Conservation (phyloP, 2,113 vertebrate genomes). For the Coptodon rendalli region DNA sequence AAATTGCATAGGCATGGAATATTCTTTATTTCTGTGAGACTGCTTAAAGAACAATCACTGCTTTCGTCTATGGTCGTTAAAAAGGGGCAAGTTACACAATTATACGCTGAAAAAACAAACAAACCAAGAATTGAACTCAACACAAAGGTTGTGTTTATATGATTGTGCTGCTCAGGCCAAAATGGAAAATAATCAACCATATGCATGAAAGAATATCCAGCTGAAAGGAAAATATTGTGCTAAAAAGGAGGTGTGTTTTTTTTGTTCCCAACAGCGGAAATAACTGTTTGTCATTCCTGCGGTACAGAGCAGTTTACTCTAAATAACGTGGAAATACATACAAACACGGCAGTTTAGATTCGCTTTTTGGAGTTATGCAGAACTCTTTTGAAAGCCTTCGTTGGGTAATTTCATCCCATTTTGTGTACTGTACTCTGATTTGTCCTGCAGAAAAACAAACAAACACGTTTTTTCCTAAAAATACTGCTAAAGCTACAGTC, state of each 20-base stretch:
- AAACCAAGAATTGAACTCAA: background rate
- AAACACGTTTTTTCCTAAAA: background rate
- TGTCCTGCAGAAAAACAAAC: background rate
- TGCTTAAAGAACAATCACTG: constrained; percentile 7
- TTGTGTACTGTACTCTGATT: background rate
- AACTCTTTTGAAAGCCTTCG: background rate
- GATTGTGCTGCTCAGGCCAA: background rate
- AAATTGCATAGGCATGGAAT: constrained; percentile 67
- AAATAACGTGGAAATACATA: background rate
- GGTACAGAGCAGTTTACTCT: background rate
- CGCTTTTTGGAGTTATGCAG: constrained; percentile 27
- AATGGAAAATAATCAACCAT: background rate
- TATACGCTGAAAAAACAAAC: background rate
- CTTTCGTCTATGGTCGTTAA: background rate
- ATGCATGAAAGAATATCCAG: background rate
- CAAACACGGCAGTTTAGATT: background rate
- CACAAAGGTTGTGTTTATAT: background rate
- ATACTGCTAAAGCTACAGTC: background rate
- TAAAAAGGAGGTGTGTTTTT: background rate
- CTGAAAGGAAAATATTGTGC: background rate
- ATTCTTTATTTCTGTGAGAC: constrained; percentile 2
- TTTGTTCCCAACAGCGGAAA: background rate
- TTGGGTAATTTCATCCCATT: background rate
- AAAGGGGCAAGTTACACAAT: background rate
- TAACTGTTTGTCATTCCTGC: background rate